Base-by-base conservation (phyloP, 1,140 invertebrate species). In the Brachionus calyciflorus region DNA sequence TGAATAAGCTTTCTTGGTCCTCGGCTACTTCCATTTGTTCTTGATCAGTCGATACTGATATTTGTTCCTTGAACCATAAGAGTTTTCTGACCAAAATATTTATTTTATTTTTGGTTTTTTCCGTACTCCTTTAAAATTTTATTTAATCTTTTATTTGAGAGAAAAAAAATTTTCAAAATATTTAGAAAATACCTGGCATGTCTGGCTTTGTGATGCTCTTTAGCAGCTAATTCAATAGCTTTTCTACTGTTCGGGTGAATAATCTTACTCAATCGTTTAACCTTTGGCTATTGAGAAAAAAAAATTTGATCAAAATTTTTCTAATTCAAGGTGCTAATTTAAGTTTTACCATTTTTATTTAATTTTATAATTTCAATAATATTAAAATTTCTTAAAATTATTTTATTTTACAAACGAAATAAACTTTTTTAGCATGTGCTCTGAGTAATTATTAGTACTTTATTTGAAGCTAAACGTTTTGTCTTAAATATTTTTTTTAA, bases 161-260 rank as follows among this genome's bases (percentile, higher is more conserved):
- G 21, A 57, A 14, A 28, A 14, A 24, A 33, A 57, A 9, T 12
- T 21, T 10, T 30, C 17, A 17, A 17, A 6, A 5, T 49, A 7
- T 41, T 63, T 4, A 19, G 37, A 40, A 30, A 33, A 17, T 60
- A 26, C 69, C 69, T 73, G 3, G 37, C 30, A 33, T 73, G 69
- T 37, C 69, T 49, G 9, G 30, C 44, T 51, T 73, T 73, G 41
- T 55, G 69, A 30, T 73, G 69, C 44, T 73, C 69, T 73, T 73
- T 73, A 24, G 69, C 17, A 14, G 51, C 51, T 6, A 73, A 33
- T 33, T 73, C 69, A n/a, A 73, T 19, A 19, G 69, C 69, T 30
- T 73, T 73, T 21, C 69, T n/a, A 24, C 69, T 73, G 33, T 73
- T 73, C 40, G 69, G 69, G 51, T 73, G 69, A 51, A 73, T 49